These are phyloP conservation scores for Dexiosoma caninum DNA, from an alignment of 2,888 invertebrate species.

Conservation along the genomic window DNA sequence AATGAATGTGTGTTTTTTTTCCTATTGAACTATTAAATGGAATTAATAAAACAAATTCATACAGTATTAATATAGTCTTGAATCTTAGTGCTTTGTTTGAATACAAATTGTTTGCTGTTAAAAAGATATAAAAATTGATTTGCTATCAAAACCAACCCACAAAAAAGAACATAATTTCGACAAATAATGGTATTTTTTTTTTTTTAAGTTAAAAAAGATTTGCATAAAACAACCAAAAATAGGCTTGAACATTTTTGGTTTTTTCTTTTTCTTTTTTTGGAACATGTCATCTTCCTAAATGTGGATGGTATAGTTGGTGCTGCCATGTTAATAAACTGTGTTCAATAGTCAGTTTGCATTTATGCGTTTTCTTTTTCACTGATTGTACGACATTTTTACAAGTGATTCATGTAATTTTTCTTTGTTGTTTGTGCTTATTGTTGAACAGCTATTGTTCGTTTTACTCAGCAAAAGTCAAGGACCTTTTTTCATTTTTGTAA, in stretches of 20 bases:
- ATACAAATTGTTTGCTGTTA: not conserved
- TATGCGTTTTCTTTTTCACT: slow-evolving; percentile 15
- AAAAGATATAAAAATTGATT: no score
- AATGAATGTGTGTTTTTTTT: slow-evolving; percentile 9
- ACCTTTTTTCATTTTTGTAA: slow-evolving; percentile 55
- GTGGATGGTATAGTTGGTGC: not conserved
- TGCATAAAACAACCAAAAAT: not conserved
- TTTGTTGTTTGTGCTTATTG: slow-evolving; percentile 43
- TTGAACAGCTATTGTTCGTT: slow-evolving; percentile 40
- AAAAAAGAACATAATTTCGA: slow-evolving; percentile 5
- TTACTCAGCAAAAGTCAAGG: slow-evolving; percentile 59
- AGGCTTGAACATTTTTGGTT: not conserved
- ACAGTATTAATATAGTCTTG: slow-evolving; percentile 24
- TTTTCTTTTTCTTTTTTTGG: no score
- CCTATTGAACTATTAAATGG: slow-evolving; percentile 13
- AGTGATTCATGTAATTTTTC: slow-evolving; percentile 52
- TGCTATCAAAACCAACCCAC: not conserved
- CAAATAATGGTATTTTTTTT: slow-evolving; percentile 33
- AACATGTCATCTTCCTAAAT: slow-evolving; percentile 3
- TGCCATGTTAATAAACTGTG: slow-evolving; percentile 2
- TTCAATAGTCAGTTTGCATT: slow-evolving; percentile 29
- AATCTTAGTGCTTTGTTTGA: not conserved
- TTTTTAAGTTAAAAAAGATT: not conserved
- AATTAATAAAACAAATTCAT: slow-evolving; percentile 10
- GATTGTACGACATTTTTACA: slow-evolving; percentile 13